Evolutionary conservation across 2,797 vertebrate genomes (phyloP).

Genomic region (Rhynchonycteris naso): DNA sequence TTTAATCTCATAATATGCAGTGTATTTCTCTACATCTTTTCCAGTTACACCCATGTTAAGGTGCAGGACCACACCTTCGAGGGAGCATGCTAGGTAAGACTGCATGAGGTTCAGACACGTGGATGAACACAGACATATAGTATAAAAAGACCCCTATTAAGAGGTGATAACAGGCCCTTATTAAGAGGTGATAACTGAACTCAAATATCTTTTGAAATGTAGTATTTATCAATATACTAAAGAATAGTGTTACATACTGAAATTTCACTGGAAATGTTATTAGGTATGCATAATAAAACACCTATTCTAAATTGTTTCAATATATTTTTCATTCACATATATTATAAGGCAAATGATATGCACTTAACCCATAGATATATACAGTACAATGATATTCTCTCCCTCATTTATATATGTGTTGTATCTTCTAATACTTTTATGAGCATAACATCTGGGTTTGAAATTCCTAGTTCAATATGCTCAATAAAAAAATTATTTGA

Average conservation of each 20-base stretch:
- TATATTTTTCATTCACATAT: background rate
- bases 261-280: background rate
- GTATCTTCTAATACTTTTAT: slow-evolving; percentile 7
- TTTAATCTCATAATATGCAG: background rate
- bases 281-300: background rate
- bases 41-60: background rate
- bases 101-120: background rate
- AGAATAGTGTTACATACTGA: background rate
- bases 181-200: background rate
- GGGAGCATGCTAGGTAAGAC: background rate
- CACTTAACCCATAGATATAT: background rate
- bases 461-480: background rate
- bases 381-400: background rate
- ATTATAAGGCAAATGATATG: background rate
- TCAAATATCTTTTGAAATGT: background rate
- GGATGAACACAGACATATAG: background rate
- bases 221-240: background rate
- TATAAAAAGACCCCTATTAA: background rate
- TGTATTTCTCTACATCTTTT: background rate
- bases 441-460: slow-evolving; percentile 20
- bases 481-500: background rate
- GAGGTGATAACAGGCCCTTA: background rate
- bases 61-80: background rate
- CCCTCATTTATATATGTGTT: background rate
- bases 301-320: background rate